Base-by-base conservation (phyloP, 2,113 vertebrate genomes). In the Rhea americana region DNA sequence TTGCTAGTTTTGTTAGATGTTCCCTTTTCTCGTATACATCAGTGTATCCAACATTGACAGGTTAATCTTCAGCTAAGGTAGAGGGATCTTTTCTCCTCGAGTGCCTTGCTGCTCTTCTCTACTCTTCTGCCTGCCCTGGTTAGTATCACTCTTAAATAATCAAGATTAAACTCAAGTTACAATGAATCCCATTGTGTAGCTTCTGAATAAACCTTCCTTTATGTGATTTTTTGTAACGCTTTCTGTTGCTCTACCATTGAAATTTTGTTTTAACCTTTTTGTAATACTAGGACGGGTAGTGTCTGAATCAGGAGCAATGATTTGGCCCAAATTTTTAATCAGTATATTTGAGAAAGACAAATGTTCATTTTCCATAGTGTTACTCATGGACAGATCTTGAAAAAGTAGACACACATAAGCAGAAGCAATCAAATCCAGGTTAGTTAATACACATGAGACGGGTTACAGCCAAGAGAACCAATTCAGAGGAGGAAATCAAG, bases 271-370 rank as follows among this genome's bases (percentile, higher is more conserved):
- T 84, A 88, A 94, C 94, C 91, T 93, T 86, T 80, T 65, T 87
- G 58, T 70, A 90, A 82, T 62, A 93, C 88, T 82, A 70, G 83
- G 41, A 90, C 86, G 95, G 94, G 94, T 95, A 86, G 92, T 47
- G 37, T 76, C 37, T 73, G 77, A 96, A 93, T 47, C 24, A 89
- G 74, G 75, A 86, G 26, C 50, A 89, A 74, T 77, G 85, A 45
- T 63, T 58, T 20, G 39, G 41, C 67, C 89, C 93, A 96, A 95
- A 59, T 82, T 94, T 94, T 94, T 90, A 90, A 94, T 70, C 74
- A 67, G 39, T 79, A 72, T 17, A 19, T 35, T 95, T 88, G 16
- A 18, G 25, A 5, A 8, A 78, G 43, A 61, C 17, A 55, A 87
- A 50, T 5, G 17, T 17, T 77, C 55, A 41, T 41, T 72, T 73